Base-by-base conservation (phyloP, 2,797 vertebrate genomes). In the Podarcis siculus region DNA sequence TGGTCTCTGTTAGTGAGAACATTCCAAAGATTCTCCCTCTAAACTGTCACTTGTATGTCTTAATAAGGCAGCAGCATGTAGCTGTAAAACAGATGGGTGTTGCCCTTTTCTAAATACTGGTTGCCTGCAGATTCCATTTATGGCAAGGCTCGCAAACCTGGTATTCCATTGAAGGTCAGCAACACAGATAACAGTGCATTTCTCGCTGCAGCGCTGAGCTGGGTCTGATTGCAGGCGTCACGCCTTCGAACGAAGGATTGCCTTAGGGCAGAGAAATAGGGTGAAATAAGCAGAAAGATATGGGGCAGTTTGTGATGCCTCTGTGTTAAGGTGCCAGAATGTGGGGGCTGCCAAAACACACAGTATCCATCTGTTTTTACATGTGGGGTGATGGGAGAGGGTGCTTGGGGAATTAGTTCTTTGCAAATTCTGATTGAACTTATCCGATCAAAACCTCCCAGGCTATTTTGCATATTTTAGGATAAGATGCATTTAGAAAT, bases 111-210 rank as follows among this genome's bases (percentile, higher is more conserved):
- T 93, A 94, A 95, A 94, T 79, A 89, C 49, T 91, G 8, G 88
- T 71, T 81, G 83, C 90, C 87, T 92, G 91, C 15, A 67, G 87
- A 89, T 91, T 90, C 92, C 95, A 95, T 95, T 92, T 95, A 92
- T 91, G 94, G 91, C 87, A n/a, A 94, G 94, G 90, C 91, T 84
- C 89, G 89, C 85, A 37, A 91, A 85, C 91, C 85, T 87, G 94
- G 90, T 96, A 88, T 96, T 96, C 93, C 94, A 90, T 85, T 93
- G 90, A 94, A 92, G 86, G 93, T 93, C 87, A 93, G 89, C 0
- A 3, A 55, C 78, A 73, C 0, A 67, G 92, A 86, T 83, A 91
- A 90, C 25, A 79, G 83, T 93, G 82, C 83, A 77, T 89, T 91
- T 91, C 91, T 92, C 83, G 39, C 73, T 87, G 85, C 76, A 86